A percentile compares a stretch with the other conserved stretches of the same genome.
Evolutionary conservation across 2,888 invertebrate species (phyloP).

Genomic region (Ametastegia equiseti): DNA sequence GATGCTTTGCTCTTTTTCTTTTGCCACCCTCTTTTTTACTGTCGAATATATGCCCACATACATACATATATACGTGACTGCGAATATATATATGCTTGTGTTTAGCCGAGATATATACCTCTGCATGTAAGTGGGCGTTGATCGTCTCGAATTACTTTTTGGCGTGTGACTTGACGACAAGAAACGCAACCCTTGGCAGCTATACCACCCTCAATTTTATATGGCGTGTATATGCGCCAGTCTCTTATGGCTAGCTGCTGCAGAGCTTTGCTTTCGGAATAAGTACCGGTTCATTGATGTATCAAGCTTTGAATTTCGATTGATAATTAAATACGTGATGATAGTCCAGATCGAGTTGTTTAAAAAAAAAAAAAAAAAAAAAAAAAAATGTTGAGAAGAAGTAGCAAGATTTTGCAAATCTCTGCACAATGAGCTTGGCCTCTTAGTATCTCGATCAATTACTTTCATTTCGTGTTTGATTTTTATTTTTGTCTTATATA

Average conservation of each 20-base stretch:
- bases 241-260: background rate
- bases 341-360: too few species aligned
- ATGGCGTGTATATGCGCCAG: background rate
- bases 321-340: background rate
- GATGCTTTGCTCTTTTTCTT: background rate
- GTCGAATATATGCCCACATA: background rate
- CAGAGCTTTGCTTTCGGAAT: background rate
- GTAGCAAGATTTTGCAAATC: too few species aligned
- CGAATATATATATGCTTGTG: background rate
- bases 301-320: background rate
- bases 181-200: slow-evolving; percentile 14
- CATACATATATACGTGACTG: background rate
- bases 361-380: background rate
- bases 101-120: slow-evolving; percentile 4
- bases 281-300: background rate
- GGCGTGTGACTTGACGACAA: slow-evolving; percentile 13
- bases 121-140: slow-evolving; percentile 4
- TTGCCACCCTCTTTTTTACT: background rate
- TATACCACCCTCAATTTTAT: background rate
- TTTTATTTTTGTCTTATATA: background rate
- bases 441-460: too few species aligned
- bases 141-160: slow-evolving; percentile 36
- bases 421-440: too few species aligned
- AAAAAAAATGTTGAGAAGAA: too few species aligned
- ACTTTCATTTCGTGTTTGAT: background rate